Base-by-base conservation (phyloP, 1,140 invertebrate genomes). In the Palaemon carinicauda region DNA sequence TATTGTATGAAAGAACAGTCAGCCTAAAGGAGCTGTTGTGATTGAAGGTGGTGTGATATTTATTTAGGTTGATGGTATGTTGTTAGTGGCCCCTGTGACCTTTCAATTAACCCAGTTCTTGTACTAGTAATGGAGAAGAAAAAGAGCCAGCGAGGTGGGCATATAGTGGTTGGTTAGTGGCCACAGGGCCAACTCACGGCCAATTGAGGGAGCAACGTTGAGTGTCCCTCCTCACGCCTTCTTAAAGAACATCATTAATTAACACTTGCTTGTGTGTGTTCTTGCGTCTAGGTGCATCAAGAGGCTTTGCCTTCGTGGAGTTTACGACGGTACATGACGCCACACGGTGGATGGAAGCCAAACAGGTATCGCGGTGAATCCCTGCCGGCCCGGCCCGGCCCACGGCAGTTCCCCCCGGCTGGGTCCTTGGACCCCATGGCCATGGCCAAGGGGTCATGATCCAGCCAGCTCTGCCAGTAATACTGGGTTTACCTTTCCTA, bases 231-330 rank as follows among this genome's bases (percentile, higher is more conserved):
- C 83, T 86, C 83, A 86, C 69, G 60, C 83, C 83, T 80, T 71
- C 83, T 86, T 79, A 80, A 86, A 79, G 83, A 86, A 71, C 83
- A 86, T 86, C 77, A 86, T 86, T 86, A 87, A 88, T 90, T 90
- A 90, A 90, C 89, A 89, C 88, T 88, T 87, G 89, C 88, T 89
- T 89, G 89, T 90, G 89, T 90, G 89, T 88, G 88, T 93, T 93
- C 93, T 93, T 94, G 78, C 83, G 93, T 89, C 85, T 95, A 95
- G 96, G 96, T 94, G 93, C 94, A 92, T 96, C 95, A 92, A 94
- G 96, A 92, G 96, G 96, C 92, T 97, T 98, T 94, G 97, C 96
- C 92, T 98, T 98, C 94, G 96, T 98, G 92, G 97, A 98, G 94
- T 98, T 98, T 95, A 94, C 95, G 92, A 95, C 95, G 92, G 93